Conservation (phyloP, 2,888 invertebrate genomes). For the Neoitamus cyanurus region DNA sequence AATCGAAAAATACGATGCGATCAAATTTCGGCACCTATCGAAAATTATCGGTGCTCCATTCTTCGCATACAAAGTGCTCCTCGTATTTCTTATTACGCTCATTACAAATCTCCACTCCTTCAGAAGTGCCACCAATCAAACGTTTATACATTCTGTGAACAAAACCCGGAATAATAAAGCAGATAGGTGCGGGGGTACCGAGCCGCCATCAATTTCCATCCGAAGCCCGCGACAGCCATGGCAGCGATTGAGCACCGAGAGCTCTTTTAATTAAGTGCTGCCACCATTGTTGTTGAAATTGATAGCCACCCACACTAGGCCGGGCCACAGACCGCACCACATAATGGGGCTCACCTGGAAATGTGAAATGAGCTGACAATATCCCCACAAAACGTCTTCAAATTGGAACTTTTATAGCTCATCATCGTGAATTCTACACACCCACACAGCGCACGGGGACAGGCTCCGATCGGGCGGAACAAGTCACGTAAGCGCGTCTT, state of each 20-base stretch:
- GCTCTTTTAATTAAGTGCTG: slow-evolving; percentile 49
- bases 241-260: neutral
- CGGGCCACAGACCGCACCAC: neutral
- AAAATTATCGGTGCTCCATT: neutral
- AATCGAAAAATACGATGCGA: neutral
- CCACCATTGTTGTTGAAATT: slow-evolving; percentile 50
- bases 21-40: neutral
- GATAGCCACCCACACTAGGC: slow-evolving; percentile 49
- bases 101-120: slow-evolving; percentile 18
- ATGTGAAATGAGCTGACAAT: slow-evolving; percentile 42
- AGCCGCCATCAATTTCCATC: neutral
- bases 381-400: slow-evolving; percentile 40
- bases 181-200: no score
- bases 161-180: neutral
- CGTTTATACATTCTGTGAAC: neutral
- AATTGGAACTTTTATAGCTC: slow-evolving; percentile 40
- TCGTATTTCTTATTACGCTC: neutral
- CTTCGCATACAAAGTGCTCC: neutral
- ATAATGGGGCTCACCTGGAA: slow-evolving; percentile 30
- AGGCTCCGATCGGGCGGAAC: slow-evolving; percentile 19
- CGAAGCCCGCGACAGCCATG: neutral
- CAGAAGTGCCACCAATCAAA: slow-evolving; percentile 14
- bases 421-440: slow-evolving; percentile 13
- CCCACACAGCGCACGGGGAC: neutral
- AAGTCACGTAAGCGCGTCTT: slow-evolving; percentile 19